These are phyloP conservation scores for Colinus virginianus DNA, from an alignment of 2,113 vertebrate species.

Conservation along the genomic window DNA sequence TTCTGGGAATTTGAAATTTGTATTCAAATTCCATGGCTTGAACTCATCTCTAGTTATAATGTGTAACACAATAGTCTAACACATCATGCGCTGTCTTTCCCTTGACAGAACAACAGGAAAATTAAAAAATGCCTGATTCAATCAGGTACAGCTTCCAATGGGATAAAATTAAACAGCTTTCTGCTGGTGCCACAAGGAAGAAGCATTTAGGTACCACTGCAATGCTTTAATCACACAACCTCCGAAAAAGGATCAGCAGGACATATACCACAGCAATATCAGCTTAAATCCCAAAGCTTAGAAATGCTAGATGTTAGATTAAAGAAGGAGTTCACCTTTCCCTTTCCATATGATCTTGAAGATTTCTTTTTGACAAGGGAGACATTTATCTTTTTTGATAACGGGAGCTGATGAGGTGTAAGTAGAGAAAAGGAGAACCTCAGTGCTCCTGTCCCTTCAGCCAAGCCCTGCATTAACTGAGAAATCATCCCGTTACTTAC, in stretches of 20 bases:
- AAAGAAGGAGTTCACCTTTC: not conserved
- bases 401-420: not conserved
- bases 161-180: constrained; percentile 67
- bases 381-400: not conserved
- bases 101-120: constrained; percentile 42
- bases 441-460: not conserved
- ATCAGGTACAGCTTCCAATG: constrained; percentile 60
- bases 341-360: constrained; percentile 5
- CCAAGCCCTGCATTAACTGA: constrained; percentile 19
- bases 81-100: constrained; percentile 35
- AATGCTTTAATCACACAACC: not conserved
- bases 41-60: not conserved
- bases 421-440: constrained; percentile 1
- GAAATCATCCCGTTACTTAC: constrained; percentile 38
- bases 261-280: not conserved
- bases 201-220: constrained; percentile 47
- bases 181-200: constrained; percentile 61
- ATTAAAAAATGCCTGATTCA: constrained; percentile 58
- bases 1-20: constrained; percentile 18
- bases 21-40: not conserved
- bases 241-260: constrained; percentile 1
- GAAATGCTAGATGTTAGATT: not conserved
- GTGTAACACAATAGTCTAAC: constrained; percentile 28
- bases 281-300: not conserved
- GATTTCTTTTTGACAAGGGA: constrained; percentile 30